Evolutionary conservation across 2,113 vertebrate species (phyloP), one percentile per base, ranked within the genome.

Genomic region (Fulica atra): DNA sequence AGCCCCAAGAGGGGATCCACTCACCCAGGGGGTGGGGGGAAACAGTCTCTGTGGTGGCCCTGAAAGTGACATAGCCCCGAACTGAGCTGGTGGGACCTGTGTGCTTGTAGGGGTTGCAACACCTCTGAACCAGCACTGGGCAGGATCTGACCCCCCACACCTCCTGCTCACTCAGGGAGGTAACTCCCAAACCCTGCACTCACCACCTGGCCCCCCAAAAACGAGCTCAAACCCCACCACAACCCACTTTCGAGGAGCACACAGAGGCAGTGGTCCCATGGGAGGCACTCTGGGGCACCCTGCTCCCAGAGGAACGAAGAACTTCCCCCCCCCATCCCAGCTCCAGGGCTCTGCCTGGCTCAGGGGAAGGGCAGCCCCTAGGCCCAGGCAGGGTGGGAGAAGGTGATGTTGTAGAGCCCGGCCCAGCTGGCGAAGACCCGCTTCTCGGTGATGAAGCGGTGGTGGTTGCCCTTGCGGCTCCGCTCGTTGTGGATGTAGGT

Each of bases 381-480:
- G 25, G 96, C 89, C 99, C 99, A 99, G 42, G 94, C 87, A 1
- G 99, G 99, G 92, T 99, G 98, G 73, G 98, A 97, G 97, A 99
- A 99, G 86, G 98, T 99, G 98, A 99, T 99, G 97, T 99, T 99
- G 84, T 99, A 99, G 84, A 98, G 98, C 89, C 98, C 96, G 15
- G 99, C 99, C 99, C 99, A 99, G 91, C 98, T 98, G 23, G 98
- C 98, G 74, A 99, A 99, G 96, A 99, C 99, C 29, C 98, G 98
- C 84, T 99, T 99, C 98, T 99, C 99, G 0, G 99, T 99, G 96
- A 99, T 99, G 96, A 99, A 99, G 93, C 99, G 99, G 86, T 99
- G 99, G 98, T 99, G 99, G 96, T 99, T 99, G 68, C 99, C 99
- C 91, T 97, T 97, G 54, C 96, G 98, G 78, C 98, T 98, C 64